A percentile compares a stretch with the other conserved stretches of the same genome.
These are phyloP conservation scores for Stenotaenia linearis DNA, from an alignment of 2,888 invertebrate genomes.

Conservation along the genomic window DNA sequence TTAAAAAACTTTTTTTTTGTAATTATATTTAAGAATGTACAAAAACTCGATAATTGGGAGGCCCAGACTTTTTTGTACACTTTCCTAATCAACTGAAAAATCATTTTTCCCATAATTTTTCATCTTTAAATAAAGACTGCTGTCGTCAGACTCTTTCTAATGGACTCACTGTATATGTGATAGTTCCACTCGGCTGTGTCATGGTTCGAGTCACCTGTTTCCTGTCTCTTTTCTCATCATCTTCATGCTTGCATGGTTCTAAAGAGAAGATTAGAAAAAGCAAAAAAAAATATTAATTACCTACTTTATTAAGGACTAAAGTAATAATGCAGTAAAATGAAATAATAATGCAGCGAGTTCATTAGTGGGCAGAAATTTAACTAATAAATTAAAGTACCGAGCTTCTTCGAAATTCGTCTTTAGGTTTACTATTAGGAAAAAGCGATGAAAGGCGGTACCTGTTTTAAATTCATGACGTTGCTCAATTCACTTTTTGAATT, in stretches of 20 bases:
- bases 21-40: too few relatives aligned
- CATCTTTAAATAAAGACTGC: not conserved
- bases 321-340: not conserved
- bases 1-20: too few relatives aligned
- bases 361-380: too few relatives aligned
- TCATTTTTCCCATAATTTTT: not conserved
- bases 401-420: not conserved
- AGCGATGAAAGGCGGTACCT: not conserved
- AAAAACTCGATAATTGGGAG: too few relatives aligned
- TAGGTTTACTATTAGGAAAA: not conserved
- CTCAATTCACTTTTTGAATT: not conserved
- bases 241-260: not conserved
- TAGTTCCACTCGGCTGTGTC: constrained; percentile 37
- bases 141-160: too few relatives aligned
- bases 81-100: too few relatives aligned
- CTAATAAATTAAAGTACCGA: too few relatives aligned
- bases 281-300: not conserved
- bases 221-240: constrained; percentile 30
- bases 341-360: too few relatives aligned
- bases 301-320: not conserved
- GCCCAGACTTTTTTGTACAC: too few relatives aligned
- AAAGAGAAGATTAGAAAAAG: not conserved
- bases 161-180: constrained; percentile 36
- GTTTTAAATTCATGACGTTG: not conserved
- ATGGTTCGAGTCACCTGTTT: constrained; percentile 35